phyloP scores from a whole-genome alignment of 2,113 vertebrate genomes.

The Tiliqua scincoides region DNA sequence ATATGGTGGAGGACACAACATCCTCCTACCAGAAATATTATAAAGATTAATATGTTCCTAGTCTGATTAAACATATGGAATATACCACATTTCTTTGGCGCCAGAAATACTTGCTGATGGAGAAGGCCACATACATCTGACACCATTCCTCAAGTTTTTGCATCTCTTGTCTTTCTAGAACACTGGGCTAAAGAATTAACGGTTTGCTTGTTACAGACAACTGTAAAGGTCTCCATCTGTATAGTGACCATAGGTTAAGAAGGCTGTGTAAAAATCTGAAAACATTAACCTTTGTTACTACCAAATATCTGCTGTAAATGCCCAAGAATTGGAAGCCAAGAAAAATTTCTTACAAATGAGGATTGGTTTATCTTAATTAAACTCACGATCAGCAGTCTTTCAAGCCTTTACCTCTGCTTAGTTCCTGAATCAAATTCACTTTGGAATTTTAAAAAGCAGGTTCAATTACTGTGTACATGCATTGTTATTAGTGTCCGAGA shows the following conservation, averaged over 20 bases:
- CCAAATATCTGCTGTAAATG: conserved; percentile 66
- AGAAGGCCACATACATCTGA: no score
- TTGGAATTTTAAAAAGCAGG: not conserved
- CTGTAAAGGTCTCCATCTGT: not conserved
- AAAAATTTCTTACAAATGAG: conserved; percentile 29
- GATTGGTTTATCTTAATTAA: conserved; percentile 52
- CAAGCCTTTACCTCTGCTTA: not conserved
- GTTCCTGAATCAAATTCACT: not conserved
- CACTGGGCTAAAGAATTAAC: not conserved
- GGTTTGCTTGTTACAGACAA: not conserved
- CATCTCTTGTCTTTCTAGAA: not conserved
- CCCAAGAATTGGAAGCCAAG: conserved; percentile 31
- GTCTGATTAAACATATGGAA: not conserved
- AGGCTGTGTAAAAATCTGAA: not conserved
- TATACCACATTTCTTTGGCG: not conserved
- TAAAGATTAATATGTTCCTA: not conserved
- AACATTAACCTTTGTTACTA: conserved; percentile 17
- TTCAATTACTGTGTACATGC: not conserved
- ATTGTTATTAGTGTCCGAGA: not conserved
- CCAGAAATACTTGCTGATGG: no score
- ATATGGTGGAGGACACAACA: not conserved
- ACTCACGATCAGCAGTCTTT: no score
- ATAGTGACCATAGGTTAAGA: not conserved
- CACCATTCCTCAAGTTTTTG: not conserved
- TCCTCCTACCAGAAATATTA: not conserved